phyloP scores from a whole-genome alignment of 1,140 invertebrate species.

The Antheraea pernyi region DNA sequence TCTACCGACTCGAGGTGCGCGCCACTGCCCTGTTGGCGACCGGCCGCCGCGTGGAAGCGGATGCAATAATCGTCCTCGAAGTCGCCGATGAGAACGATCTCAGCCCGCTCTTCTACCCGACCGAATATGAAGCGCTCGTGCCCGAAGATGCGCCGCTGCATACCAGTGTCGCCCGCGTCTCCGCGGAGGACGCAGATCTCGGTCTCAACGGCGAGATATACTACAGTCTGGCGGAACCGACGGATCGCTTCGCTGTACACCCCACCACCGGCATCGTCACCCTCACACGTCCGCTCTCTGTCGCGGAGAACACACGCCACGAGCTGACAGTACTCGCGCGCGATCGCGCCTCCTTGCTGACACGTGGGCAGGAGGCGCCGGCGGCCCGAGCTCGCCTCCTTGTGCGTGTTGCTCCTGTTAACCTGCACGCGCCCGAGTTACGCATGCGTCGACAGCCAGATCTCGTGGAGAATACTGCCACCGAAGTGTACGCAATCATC shows the following conservation, averaged over 20 bases:
- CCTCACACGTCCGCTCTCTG: slow-evolving; percentile 88
- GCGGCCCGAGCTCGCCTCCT: slow-evolving; percentile 82
- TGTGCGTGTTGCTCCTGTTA: slow-evolving; percentile 91
- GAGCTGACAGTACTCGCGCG: slow-evolving; percentile 89
- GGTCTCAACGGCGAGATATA: slow-evolving; percentile 97
- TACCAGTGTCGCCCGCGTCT: slow-evolving; percentile 86
- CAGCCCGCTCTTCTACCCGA: slow-evolving; percentile 93
- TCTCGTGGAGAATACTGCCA: slow-evolving; percentile 90
- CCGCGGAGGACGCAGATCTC: slow-evolving; percentile 95
- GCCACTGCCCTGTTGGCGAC: slow-evolving; percentile 84
- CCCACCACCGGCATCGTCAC: slow-evolving; percentile 94
- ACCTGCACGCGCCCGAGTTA: slow-evolving; percentile 92
- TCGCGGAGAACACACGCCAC: slow-evolving; percentile 84
- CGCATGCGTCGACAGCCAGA: slow-evolving; percentile 88
- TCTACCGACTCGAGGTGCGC: slow-evolving; percentile 89
- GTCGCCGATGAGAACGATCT: slow-evolving; percentile 95
- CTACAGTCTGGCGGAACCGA: slow-evolving; percentile 93
- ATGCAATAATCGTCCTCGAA: slow-evolving; percentile 87
- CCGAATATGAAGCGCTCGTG: slow-evolving; percentile 92
- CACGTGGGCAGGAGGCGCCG: slow-evolving; percentile 67
- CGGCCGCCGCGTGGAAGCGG: slow-evolving; percentile 83
- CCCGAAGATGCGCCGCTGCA: slow-evolving; percentile 93
- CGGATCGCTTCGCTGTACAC: slow-evolving; percentile 93
- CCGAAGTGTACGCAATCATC: slow-evolving; percentile 94
- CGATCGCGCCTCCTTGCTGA: slow-evolving; percentile 86